Base-by-base conservation (phyloP, 1,140 invertebrate genomes). In the Monomorium pharaonis region DNA sequence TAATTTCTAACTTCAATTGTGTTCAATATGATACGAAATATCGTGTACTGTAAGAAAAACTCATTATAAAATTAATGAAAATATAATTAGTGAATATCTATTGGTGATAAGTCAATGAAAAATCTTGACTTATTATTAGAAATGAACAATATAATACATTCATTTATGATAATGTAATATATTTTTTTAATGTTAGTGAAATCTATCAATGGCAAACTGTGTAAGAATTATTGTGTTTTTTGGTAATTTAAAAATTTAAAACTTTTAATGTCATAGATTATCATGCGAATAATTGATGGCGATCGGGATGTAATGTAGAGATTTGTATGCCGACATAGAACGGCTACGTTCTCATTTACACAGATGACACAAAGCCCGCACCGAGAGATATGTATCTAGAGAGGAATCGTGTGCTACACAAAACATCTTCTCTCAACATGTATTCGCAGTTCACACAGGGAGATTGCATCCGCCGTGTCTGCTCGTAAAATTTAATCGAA, bases 341-440 rank as follows among this genome's bases (percentile, higher is more conserved):
- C 56, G 24, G 1, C 21, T 54, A 30, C 24, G 18, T 76, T 76
- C 54, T 76, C 24, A 76, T 76, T 76, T 76, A 76, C 56, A 76
- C 37, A 62, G 37, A 24, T 62, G 56, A 76, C 74, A 76, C 74
- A 76, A 62, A 76, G 37, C 37, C 33, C 33, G 33, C 18, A 42
- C 37, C 10, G 37, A 24, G 74, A 76, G 74, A 76, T 76, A 58
- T 42, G 37, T 76, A 76, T 76, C 74, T 60, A 62, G 56, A 76
- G 56, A 76, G 56, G 56, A 62, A 76, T 76, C 37, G 37, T 47
- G 56, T 62, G 58, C 74, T 56, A 62, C 37, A 76, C 74, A 62
- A 76, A 76, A 76, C 27, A 33, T 62, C 54, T 42, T 75, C 56
- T 76, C 56, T 44, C 56, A 18, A 47, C 24, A 12, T 76, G 37